Percentiles rank a stretch among this genome's conserved stretches.
Conservation (phyloP, 2,797 vertebrate species). For the Eulemur mongoz region DNA sequence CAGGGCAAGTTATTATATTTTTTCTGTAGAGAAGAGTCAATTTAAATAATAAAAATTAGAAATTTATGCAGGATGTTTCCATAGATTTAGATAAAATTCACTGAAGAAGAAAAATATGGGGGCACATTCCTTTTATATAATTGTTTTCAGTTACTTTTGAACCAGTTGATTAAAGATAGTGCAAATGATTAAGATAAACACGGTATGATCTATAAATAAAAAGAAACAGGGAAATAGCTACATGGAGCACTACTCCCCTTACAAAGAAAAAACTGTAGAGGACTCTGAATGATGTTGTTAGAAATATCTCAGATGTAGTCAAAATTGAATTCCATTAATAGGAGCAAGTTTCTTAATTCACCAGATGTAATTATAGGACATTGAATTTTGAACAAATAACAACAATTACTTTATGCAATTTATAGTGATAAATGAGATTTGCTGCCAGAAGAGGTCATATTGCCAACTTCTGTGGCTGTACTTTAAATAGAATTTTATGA, state of each 20-base stretch:
- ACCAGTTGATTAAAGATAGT: background rate
- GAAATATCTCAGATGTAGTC: background rate
- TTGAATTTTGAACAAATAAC: conserved; percentile 64
- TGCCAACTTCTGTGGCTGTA: conserved; percentile 10
- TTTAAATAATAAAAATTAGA: conserved; percentile 17
- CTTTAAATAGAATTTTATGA: conserved; percentile 59
- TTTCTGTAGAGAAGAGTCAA: background rate
- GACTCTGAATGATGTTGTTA: background rate
- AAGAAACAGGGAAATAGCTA: background rate
- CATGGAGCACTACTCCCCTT: background rate
- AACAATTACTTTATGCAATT: conserved; percentile 59
- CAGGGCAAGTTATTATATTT: background rate
- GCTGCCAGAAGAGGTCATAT: background rate
- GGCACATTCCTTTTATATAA: background rate
- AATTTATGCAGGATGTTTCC: background rate
- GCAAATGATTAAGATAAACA: background rate
- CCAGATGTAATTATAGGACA: conserved; percentile 46
- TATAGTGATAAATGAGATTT: conserved; percentile 50
- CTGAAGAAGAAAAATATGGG: background rate
- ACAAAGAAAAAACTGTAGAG: background rate
- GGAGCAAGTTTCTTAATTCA: conserved; percentile 15
- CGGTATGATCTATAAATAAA: background rate
- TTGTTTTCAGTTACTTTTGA: conserved; percentile 1
- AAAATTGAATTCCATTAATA: conserved; percentile 32
- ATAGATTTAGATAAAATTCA: conserved; percentile 1